Percentiles rank a stretch among this genome's conserved stretches.
Conservation (phyloP, 2,113 vertebrate species). For the Parus major region DNA sequence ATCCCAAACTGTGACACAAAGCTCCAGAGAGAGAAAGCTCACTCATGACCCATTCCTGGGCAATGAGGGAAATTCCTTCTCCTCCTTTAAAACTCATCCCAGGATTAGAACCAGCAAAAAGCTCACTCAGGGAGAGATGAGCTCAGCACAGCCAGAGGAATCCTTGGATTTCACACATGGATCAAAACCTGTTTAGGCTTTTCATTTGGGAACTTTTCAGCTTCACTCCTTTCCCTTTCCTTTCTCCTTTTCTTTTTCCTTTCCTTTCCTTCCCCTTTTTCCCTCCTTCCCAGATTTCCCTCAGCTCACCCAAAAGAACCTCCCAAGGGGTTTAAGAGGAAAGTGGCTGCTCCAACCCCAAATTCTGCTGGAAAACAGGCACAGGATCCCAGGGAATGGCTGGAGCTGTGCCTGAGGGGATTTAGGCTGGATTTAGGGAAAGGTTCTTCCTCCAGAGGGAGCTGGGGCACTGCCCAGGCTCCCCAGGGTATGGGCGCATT, state of each 20-base stretch:
- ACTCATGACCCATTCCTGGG: not conserved
- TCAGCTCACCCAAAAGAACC: fast-evolving
- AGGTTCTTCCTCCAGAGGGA: not conserved
- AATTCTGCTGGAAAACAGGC: not conserved
- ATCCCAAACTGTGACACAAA: fast-evolving
- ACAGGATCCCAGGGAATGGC: not conserved
- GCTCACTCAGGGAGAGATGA: not conserved
- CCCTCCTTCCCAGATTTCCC: not conserved
- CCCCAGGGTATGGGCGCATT: not conserved
- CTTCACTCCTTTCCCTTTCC: not conserved
- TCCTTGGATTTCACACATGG: not conserved
- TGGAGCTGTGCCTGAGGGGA: not conserved
- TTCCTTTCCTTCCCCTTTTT: not conserved
- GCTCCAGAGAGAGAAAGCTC: fast-evolving
- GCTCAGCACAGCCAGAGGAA: not conserved
- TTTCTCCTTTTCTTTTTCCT: too few relatives aligned
- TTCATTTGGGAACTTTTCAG: not conserved
- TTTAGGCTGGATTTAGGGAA: not conserved
- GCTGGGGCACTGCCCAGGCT: not conserved
- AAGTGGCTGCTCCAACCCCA: not conserved
- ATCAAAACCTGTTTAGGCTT: not conserved
- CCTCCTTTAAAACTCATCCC: not conserved
- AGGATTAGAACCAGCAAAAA: not conserved
- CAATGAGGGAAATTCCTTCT: not conserved
- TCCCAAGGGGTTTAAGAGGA: not conserved